phyloP scores from a whole-genome alignment of 1,140 invertebrate genomes.

The Metaphire vulgaris region DNA sequence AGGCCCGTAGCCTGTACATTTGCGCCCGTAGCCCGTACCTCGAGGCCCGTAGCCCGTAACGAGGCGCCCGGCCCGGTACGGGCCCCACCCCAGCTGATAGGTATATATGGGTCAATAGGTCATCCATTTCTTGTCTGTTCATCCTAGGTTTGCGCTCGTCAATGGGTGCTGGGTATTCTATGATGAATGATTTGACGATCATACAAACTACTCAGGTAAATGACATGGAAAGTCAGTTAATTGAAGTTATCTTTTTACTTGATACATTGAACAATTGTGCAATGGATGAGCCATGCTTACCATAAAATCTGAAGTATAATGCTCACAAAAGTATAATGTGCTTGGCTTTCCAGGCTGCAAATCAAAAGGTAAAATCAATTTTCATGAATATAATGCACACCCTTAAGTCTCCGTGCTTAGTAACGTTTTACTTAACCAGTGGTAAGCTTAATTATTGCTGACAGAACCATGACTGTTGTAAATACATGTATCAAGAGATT shows the following conservation, averaged over 20 bases:
- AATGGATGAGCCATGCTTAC: not conserved
- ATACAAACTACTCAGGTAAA: slow-evolving; percentile 80
- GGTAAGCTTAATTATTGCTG: no score
- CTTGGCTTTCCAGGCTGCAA: not conserved
- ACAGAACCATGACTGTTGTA: no score
- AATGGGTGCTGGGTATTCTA: slow-evolving; percentile 85
- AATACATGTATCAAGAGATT: no score
- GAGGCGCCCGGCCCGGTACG: no score
- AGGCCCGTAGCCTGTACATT: not conserved
- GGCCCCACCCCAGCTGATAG: not conserved
- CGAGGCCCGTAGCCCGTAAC: not conserved
- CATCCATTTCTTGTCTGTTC: not conserved
- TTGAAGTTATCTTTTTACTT: not conserved
- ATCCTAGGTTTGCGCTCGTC: slow-evolving; percentile 67
- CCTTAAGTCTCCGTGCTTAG: no score
- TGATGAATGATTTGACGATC: slow-evolving; percentile 96
- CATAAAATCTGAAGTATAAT: not conserved
- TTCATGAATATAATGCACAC: not conserved
- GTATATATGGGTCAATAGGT: not conserved
- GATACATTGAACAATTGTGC: not conserved
- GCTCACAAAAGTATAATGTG: slow-evolving; percentile 1
- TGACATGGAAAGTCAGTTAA: not conserved
- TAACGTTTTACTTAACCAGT: no score
- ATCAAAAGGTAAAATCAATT: not conserved
- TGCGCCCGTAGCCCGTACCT: not conserved